Conservation (phyloP, 1,140 invertebrate genomes). For the Leptinotarsa undecemlineata region DNA sequence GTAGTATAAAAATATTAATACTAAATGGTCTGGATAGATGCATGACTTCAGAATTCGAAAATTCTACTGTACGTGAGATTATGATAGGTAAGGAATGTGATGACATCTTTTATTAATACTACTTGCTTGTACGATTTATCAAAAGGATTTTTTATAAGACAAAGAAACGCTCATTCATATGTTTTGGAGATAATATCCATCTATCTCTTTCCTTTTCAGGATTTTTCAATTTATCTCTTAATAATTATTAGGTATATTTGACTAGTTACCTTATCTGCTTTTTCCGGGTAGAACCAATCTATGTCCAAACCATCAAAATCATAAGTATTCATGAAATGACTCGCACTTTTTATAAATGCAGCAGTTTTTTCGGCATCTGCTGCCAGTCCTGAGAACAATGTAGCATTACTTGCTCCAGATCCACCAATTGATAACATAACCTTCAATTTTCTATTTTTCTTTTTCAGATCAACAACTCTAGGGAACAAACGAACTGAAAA, state of each 20-base stretch:
- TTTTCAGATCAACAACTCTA: conserved; percentile 22
- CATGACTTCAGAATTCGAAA: no score
- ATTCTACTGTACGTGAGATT: no score
- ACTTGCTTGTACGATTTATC: no score
- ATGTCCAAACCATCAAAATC: conserved; percentile 38
- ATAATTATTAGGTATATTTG: neutral
- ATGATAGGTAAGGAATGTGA: no score
- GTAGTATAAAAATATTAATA: no score
- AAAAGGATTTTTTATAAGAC: no score
- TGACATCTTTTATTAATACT: no score
- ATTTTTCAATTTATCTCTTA: no score
- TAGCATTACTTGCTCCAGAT: conserved; percentile 8
- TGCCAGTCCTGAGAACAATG: conserved; percentile 19
- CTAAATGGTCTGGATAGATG: no score
- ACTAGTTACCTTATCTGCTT: conserved; percentile 13
- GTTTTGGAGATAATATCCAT: no score
- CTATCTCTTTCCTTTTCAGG: no score
- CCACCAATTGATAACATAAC: conserved; percentile 30
- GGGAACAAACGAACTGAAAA: conserved; percentile 10
- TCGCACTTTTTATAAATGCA: conserved; percentile 23
- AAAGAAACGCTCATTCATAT: no score
- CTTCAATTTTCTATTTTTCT: conserved; percentile 27
- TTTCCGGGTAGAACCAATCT: conserved; percentile 36
- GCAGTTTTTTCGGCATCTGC: conserved; percentile 23
- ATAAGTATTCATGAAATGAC: conserved; percentile 24